Percentiles rank a stretch among this genome's conserved stretches.
phyloP scores from a whole-genome alignment of 2,797 vertebrate genomes.

The Notolepis coatsorum region DNA sequence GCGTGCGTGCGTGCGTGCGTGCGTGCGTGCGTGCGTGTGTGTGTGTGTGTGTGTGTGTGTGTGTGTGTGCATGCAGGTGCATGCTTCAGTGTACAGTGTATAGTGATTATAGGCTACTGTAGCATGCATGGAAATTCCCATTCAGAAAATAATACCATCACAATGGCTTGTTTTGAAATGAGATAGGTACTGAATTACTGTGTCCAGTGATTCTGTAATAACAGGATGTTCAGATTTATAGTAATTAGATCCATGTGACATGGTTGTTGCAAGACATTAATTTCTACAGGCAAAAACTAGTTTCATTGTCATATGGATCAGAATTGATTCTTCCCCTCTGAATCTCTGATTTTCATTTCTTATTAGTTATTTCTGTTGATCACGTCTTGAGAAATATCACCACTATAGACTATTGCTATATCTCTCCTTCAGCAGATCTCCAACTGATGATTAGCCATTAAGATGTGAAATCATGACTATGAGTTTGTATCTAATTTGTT shows the following conservation, averaged over 20 bases:
- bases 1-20: not conserved
- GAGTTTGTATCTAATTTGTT: slow-evolving; percentile 62
- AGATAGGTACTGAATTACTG: slow-evolving; percentile 20
- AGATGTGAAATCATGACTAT: slow-evolving; percentile 58
- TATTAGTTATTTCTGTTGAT: slow-evolving; percentile 23
- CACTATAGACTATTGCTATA: slow-evolving; percentile 27
- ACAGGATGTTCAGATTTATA: slow-evolving; percentile 51
- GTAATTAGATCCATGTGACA: slow-evolving; percentile 47
- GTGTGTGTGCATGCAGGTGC: not conserved
- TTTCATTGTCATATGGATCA: not conserved
- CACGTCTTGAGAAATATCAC: slow-evolving; percentile 24
- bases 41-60: too few species aligned
- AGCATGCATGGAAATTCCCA: not conserved
- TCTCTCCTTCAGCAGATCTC: slow-evolving; percentile 37
- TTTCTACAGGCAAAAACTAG: slow-evolving; percentile 34
- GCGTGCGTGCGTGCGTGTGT: too few species aligned
- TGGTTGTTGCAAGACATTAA: slow-evolving; percentile 21
- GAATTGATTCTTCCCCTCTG: not conserved
- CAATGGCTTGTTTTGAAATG: not conserved
- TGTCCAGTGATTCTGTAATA: slow-evolving; percentile 23
- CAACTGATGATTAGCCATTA: slow-evolving; percentile 50
- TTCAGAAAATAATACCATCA: not conserved
- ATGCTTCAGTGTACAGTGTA: not conserved
- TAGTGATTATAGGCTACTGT: too few species aligned
- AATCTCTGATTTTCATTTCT: slow-evolving; percentile 19